Percentiles rank a stretch among this genome's conserved stretches.
Conservation (phyloP, 2,797 vertebrate species). For the Mergus octosetaceus region DNA sequence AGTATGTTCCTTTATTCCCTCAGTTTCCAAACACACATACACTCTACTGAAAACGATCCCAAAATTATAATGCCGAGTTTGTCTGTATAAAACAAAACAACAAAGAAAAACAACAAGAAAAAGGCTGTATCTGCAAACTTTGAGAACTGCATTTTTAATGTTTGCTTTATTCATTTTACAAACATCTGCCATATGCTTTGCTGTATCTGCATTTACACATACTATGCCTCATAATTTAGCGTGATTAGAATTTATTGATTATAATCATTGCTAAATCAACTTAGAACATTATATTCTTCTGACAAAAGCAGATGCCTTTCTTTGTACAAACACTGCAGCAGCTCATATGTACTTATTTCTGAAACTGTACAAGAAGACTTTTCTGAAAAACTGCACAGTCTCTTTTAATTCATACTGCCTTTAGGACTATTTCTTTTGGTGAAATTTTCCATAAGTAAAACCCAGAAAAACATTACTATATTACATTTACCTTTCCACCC, state of each 20-base stretch:
- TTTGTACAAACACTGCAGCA: background rate
- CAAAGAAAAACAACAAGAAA: background rate
- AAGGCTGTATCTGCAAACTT: background rate
- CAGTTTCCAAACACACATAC: background rate
- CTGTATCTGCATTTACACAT: background rate
- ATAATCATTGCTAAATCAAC: background rate
- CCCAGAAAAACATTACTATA: background rate
- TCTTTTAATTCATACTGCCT: background rate
- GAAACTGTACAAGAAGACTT: background rate
- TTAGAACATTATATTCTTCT: background rate
- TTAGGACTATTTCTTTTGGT: background rate
- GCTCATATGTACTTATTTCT: background rate
- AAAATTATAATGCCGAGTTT: background rate
- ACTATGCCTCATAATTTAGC: background rate
- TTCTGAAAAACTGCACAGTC: background rate
- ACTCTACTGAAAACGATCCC: background rate
- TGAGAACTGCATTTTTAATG: background rate
- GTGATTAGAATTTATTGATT: slow-evolving; percentile 29
- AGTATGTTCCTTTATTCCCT: background rate
- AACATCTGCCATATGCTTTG: slow-evolving; percentile 2
- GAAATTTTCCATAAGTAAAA: background rate
- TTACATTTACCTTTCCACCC: background rate
- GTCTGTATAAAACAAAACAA: background rate
- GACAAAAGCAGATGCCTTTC: slow-evolving; percentile 4
- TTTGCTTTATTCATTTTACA: background rate